phyloP scores from a whole-genome alignment of 2,113 vertebrate genomes.

The Sinocyclocheilus anophthalmus region DNA sequence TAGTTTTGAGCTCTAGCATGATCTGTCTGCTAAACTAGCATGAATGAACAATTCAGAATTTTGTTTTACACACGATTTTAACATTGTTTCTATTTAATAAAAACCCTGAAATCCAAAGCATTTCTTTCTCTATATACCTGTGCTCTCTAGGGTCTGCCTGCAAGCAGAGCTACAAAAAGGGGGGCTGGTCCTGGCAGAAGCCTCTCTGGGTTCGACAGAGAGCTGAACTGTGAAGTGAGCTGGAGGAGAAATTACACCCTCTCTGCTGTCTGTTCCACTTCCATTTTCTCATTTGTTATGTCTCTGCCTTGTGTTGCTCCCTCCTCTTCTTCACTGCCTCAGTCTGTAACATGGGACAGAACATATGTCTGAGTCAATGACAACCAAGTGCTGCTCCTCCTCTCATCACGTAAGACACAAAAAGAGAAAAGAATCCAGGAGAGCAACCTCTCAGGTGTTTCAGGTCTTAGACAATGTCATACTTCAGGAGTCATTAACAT shows the following conservation, averaged over 20 bases:
- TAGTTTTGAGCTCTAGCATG: not conserved
- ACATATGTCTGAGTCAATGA: conserved; percentile 39
- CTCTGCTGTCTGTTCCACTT: conserved; percentile 39
- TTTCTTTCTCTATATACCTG: not conserved
- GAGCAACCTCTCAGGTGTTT: conserved; percentile 1
- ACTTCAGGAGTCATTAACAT: conserved; percentile 3
- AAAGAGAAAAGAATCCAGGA: not conserved
- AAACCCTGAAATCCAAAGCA: not conserved
- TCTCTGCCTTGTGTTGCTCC: conserved; percentile 23
- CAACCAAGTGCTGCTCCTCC: conserved; percentile 19
- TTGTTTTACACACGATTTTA: not conserved
- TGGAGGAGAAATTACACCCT: conserved; percentile 26
- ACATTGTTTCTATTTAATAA: not conserved
- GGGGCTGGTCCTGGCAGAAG: not conserved
- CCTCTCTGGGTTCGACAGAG: conserved; percentile 23
- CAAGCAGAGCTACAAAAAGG: not conserved
- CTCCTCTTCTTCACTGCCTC: not conserved
- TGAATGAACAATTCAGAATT: not conserved
- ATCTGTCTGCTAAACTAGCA: not conserved
- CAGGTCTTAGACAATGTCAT: conserved; percentile 2
- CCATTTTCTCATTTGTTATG: conserved; percentile 44
- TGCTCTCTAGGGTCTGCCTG: not conserved
- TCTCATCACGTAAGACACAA: conserved; percentile 13
- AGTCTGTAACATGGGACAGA: conserved; percentile 23
- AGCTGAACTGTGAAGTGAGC: conserved; percentile 33